Evolutionary conservation across 2,888 invertebrate species (phyloP).

Genomic region (Xestia xanthographa): DNA sequence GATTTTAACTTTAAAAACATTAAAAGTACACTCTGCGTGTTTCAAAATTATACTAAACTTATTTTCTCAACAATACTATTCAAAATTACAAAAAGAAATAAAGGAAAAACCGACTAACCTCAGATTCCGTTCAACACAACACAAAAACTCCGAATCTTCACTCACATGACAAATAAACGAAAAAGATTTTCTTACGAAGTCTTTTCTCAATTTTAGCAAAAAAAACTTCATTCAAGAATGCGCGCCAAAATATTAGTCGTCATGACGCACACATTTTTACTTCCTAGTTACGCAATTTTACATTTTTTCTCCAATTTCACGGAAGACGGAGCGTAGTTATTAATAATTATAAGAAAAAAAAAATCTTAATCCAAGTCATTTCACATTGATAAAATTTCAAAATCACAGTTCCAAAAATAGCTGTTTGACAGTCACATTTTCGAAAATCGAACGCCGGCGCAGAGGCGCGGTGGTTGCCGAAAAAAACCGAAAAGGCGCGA

Average conservation of each 20-base stretch:
- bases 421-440: slow-evolving; percentile 77
- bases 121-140: slow-evolving; percentile 55
- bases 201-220: slow-evolving; percentile 39
- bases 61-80: background rate
- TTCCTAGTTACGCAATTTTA: slow-evolving; percentile 76
- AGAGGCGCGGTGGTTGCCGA: slow-evolving; percentile 57
- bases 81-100: slow-evolving; percentile 6
- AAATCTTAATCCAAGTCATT: slow-evolving; percentile 62
- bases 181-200: slow-evolving; percentile 46
- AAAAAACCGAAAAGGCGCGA: slow-evolving; percentile 71
- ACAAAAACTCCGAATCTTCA: slow-evolving; percentile 63
- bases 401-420: slow-evolving; percentile 69
- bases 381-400: slow-evolving; percentile 57
- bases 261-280: slow-evolving; percentile 75
- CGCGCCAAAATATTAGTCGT: slow-evolving; percentile 69
- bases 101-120: slow-evolving; percentile 57
- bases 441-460: slow-evolving; percentile 64
- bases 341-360: slow-evolving; percentile 67
- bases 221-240: slow-evolving; percentile 57
- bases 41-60: background rate
- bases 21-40: accelerated
- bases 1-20: background rate
- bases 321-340: slow-evolving; percentile 69
- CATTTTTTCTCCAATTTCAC: slow-evolving; percentile 85
- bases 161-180: slow-evolving; percentile 50